phyloP scores from a whole-genome alignment of 2,888 invertebrate species.

The Drosophila sordidapex region DNA sequence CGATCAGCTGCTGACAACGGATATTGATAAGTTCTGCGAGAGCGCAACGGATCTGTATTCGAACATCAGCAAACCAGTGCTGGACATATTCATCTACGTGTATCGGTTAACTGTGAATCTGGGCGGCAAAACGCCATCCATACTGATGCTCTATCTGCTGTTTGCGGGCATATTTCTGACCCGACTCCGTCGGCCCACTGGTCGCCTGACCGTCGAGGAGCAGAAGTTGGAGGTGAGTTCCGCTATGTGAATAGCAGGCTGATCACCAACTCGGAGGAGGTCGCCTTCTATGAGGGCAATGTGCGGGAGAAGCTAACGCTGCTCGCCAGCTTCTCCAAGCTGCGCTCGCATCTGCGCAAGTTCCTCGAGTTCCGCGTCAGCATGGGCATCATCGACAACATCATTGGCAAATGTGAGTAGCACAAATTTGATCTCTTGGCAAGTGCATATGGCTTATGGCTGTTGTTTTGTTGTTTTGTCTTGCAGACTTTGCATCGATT shows the following conservation, averaged over 20 bases:
- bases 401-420: slow-evolving; percentile 96
- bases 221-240: slow-evolving; percentile 99
- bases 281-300: slow-evolving; percentile 90
- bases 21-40: slow-evolving; percentile 98
- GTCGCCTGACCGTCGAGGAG: slow-evolving; percentile 94
- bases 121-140: slow-evolving; percentile 94
- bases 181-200: slow-evolving; percentile 94
- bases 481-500: slow-evolving; percentile 95
- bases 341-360: slow-evolving; percentile 93
- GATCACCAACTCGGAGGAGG: slow-evolving; percentile 98
- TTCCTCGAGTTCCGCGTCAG: slow-evolving; percentile 95
- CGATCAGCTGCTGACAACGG: slow-evolving; percentile 97
- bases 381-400: slow-evolving; percentile 98
- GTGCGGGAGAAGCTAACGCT: slow-evolving; percentile 94
- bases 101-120: slow-evolving; percentile 94
- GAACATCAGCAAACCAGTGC: slow-evolving; percentile 96
- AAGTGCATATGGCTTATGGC: neutral
- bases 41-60: slow-evolving; percentile 98
- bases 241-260: slow-evolving; percentile 97
- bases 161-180: slow-evolving; percentile 95
- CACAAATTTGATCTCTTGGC: neutral
- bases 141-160: slow-evolving; percentile 94
- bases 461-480: slow-evolving; percentile 47
- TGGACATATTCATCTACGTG: slow-evolving; percentile 97
- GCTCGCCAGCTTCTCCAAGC: slow-evolving; percentile 94